Base-by-base conservation (phyloP, 2,888 invertebrate species). In the Drosophila merina region DNA sequence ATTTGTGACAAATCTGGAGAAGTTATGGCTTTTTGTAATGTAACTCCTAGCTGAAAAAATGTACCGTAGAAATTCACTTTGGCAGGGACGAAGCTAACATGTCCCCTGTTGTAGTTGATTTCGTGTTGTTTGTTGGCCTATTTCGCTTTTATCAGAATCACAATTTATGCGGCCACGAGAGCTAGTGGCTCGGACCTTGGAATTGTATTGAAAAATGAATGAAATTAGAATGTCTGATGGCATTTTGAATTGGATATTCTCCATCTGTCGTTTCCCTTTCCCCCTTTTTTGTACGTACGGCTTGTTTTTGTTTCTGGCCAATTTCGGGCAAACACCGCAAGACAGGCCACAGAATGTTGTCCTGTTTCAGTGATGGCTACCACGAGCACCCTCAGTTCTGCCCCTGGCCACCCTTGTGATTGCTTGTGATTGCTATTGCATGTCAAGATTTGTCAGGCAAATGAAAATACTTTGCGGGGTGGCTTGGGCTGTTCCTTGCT, bases 151-250 rank as follows among this genome's bases (percentile, higher is more conserved):
- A 85, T 81, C 77, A 52, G 62, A 79, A 79, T 82, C 85, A 72
- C 54, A 79, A 77, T 75, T 74, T 77, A 77, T 81, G 82, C 79
- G 79, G 66, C 73, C 49, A 36, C 26, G 38, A 69, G 38, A 69
- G 69, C 44, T 55, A 60, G 54, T 42, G 58, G 51, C 54, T 74
- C 51, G 66, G 68, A 67, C 50, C 59, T 74, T 83, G 79, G 64
- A 28, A 84, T 83, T 79, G 84, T 83, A 83, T 86, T 86, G 84
- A 84, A 86, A 84, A 83, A 86, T 81, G 81, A 79, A 84, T 84
- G 86, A 83, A 83, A 83, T 86, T 86, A 83, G 83, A 83, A 83
- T 83, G 86, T 84, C 86, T 83, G 86, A 86, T 86, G 84, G 81
- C 79, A 83, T 77, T 83, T 84, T 80, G 82, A 86, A 83, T 86